A percentile compares a stretch with the other conserved stretches of the same genome.
These are phyloP conservation scores for Sprattus sprattus DNA, from an alignment of 2,113 vertebrate genomes.

Conservation along the genomic window DNA sequence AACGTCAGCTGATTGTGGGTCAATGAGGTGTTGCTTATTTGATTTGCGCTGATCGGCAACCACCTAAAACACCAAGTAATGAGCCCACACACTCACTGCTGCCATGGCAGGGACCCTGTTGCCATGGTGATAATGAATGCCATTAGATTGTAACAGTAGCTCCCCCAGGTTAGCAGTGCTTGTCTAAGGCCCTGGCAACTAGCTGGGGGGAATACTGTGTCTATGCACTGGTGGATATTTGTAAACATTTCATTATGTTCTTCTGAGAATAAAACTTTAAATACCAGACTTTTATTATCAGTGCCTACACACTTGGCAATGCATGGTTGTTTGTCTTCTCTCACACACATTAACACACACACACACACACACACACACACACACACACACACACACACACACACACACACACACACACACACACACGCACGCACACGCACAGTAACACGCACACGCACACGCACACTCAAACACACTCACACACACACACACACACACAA, in stretches of 20 bases:
- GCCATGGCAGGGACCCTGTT: neutral
- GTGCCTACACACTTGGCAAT: neutral
- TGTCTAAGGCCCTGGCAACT: neutral
- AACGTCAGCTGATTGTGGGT: constrained; percentile 1
- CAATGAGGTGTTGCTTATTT: constrained; percentile 16
- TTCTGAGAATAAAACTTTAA: neutral
- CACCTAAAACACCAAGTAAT: constrained; percentile 5
- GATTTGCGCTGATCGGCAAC: neutral
- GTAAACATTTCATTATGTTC: neutral
- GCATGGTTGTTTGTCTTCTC: neutral
- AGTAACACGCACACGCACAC: neutral
- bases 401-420: neutral
- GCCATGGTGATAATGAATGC: neutral
- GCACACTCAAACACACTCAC: constrained; percentile 6
- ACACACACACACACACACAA: neutral
- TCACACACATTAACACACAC: neutral
- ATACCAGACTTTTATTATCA: neutral
- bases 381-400: neutral
- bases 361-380: neutral
- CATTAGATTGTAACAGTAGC: neutral
- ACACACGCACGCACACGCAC: neutral
- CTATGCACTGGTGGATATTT: neutral
- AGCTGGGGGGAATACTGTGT: neutral
- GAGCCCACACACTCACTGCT: neutral
- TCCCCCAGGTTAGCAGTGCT: neutral